phyloP scores from a whole-genome alignment of 1,140 invertebrate genomes.

The Tribolium castaneum region DNA sequence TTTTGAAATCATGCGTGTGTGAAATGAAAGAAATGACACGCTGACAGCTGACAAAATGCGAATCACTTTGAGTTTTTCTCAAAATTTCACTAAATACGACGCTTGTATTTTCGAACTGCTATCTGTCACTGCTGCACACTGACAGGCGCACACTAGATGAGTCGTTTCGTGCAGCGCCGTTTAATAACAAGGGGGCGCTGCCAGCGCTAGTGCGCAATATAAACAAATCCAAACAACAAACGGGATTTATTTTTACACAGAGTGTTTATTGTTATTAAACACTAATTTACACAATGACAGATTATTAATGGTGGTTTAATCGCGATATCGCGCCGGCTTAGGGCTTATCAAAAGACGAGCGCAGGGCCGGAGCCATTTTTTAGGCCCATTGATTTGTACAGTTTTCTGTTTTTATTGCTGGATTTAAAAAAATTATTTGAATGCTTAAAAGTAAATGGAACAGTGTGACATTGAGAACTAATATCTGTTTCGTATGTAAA shows the following conservation, averaged over 20 bases:
- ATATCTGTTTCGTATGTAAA: not conserved
- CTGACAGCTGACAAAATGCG: constrained; percentile 9
- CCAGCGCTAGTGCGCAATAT: constrained; percentile 19
- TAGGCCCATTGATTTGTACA: not conserved
- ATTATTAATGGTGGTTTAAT: not conserved
- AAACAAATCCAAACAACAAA: constrained; percentile 33
- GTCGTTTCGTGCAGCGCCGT: constrained; percentile 1
- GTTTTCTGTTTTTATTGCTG: not conserved
- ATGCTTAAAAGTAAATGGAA: not conserved
- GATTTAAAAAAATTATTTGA: not conserved
- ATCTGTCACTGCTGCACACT: constrained; percentile 35
- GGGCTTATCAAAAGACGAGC: not conserved
- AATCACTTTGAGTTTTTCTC: constrained; percentile 35
- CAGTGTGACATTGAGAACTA: not conserved
- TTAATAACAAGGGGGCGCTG: constrained; percentile 30
- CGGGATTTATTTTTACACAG: constrained; percentile 20
- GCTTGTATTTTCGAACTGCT: constrained; percentile 35
- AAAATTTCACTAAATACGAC: constrained; percentile 44
- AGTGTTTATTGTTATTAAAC: not conserved
- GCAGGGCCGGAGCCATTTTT: not conserved
- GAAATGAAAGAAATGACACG: not conserved
- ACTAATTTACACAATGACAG: constrained; percentile 24
- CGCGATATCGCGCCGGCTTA: not conserved
- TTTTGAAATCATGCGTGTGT: constrained; percentile 49
- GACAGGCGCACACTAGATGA: constrained; percentile 37